Conservation (phyloP, 2,113 vertebrate species). For the Cygnus atratus region DNA sequence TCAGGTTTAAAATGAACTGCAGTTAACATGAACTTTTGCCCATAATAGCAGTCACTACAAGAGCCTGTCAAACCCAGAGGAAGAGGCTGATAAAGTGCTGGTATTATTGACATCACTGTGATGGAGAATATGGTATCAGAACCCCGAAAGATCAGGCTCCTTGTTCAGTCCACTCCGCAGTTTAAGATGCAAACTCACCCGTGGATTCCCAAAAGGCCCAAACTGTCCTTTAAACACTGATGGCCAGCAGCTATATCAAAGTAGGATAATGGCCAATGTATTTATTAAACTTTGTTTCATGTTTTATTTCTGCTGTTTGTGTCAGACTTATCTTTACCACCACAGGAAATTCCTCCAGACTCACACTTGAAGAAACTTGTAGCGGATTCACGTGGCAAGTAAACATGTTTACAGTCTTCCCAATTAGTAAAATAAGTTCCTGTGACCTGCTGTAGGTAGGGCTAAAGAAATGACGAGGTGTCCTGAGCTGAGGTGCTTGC, state of each 20-base stretch:
- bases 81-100: not conserved
- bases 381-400: too few relatives aligned
- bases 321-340: not conserved
- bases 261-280: not conserved
- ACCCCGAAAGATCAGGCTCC: not conserved
- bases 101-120: not conserved
- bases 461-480: not conserved
- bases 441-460: not conserved
- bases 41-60: not conserved
- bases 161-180: not conserved
- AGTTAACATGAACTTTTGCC: not conserved
- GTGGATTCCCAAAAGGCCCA: not conserved
- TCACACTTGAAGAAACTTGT: not conserved
- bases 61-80: not conserved
- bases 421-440: not conserved
- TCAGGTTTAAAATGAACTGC: not conserved
- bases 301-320: not conserved
- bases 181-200: not conserved
- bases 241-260: not conserved
- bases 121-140: not conserved
- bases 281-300: not conserved
- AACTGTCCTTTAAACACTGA: not conserved
- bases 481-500: not conserved
- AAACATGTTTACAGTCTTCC: not conserved
- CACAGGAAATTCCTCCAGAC: not conserved